phyloP scores from a whole-genome alignment of 1,140 invertebrate species.

The Bilobella aurantiaca region DNA sequence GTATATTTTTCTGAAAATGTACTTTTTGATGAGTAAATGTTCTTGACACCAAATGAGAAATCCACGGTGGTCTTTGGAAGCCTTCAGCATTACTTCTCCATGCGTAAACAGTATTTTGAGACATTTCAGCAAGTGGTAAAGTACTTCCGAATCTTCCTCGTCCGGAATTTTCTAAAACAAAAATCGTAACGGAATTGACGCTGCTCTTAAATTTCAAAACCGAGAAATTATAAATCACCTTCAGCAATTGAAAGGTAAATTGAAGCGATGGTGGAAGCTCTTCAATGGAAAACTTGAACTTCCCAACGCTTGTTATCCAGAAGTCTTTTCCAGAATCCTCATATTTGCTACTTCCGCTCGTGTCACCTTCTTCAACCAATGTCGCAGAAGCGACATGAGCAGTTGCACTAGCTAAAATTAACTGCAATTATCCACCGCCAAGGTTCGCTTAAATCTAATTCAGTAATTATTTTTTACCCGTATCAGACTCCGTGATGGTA shows the following conservation, averaged over 20 bases:
- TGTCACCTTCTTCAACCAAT: slow-evolving; percentile 35
- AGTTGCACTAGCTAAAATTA: slow-evolving; percentile 26
- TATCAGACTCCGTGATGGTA: slow-evolving; percentile 77
- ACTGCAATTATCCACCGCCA: not conserved
- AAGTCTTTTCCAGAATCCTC: slow-evolving; percentile 29
- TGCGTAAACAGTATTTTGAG: slow-evolving; percentile 84
- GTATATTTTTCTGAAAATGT: slow-evolving; percentile 23
- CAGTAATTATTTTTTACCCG: slow-evolving; percentile 56
- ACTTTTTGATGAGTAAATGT: slow-evolving; percentile 90
- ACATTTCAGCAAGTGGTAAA: slow-evolving; percentile 86
- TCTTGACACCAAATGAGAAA: slow-evolving; percentile 97
- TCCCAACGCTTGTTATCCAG: slow-evolving; percentile 83
- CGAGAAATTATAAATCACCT: slow-evolving; percentile 47
- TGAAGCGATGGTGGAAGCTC: slow-evolving; percentile 84
- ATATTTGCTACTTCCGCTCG: slow-evolving; percentile 4
- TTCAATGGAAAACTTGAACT: slow-evolving; percentile 82
- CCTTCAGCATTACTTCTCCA: slow-evolving; percentile 79
- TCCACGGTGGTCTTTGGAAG: slow-evolving; percentile 77
- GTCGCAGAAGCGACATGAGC: slow-evolving; percentile 36
- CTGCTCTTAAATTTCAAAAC: not conserved
- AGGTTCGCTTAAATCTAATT: slow-evolving; percentile 6
- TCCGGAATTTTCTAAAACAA: slow-evolving; percentile 34
- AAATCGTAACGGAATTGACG: not conserved
- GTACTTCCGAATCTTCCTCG: slow-evolving; percentile 68
- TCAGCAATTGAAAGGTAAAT: slow-evolving; percentile 78